phyloP scores from a whole-genome alignment of 2,113 vertebrate species.

The Podocnemis expansa region DNA sequence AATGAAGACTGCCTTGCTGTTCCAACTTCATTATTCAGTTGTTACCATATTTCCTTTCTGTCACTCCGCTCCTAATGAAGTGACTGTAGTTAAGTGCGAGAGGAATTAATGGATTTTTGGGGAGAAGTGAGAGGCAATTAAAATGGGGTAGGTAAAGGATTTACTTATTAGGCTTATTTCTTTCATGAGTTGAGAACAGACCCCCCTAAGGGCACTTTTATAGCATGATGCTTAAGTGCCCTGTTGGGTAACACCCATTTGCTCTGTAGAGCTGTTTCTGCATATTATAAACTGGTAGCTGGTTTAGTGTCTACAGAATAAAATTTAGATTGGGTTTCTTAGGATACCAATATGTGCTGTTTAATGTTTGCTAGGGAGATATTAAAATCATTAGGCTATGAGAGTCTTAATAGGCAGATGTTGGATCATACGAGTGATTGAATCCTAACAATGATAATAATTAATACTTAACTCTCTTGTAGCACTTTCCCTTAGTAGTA shows the following conservation, averaged over 20 bases:
- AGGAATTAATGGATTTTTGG: background rate
- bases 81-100: background rate
- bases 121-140: background rate
- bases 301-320: background rate
- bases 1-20: background rate
- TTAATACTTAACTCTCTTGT: background rate
- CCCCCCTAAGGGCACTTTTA: background rate
- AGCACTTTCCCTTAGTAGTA: background rate
- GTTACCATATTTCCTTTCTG: background rate
- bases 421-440: background rate
- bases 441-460: background rate
- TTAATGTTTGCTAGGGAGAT: background rate
- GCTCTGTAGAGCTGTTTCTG: background rate
- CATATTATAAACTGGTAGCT: background rate
- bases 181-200: background rate
- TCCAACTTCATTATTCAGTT: background rate
- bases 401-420: background rate
- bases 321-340: background rate
- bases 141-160: background rate
- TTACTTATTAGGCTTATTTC: background rate
- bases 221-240: background rate
- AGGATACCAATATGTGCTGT: background rate
- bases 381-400: background rate
- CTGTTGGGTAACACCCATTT: background rate
- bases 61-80: background rate